Percentiles rank a stretch among this genome's conserved stretches.
phyloP scores from a whole-genome alignment of 2,113 vertebrate genomes.

The Oncorhynchus kisutch region DNA sequence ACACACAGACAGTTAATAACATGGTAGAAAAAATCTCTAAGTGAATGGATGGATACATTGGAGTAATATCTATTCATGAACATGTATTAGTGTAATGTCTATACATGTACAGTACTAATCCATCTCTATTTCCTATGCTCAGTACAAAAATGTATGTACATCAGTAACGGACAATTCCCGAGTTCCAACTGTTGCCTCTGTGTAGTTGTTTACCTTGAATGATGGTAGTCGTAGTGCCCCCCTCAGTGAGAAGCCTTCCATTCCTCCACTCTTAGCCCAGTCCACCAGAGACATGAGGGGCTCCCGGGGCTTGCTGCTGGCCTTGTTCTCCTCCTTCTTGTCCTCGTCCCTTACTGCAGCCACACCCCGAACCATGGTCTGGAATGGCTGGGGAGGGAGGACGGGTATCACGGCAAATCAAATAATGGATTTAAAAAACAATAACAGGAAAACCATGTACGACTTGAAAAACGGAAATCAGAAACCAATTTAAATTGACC shows the following conservation, averaged over 20 bases:
- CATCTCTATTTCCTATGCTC: background rate
- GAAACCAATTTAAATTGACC: too few relatives aligned
- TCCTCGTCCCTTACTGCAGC: slow-evolving; percentile 77
- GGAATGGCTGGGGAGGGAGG: slow-evolving; percentile 78
- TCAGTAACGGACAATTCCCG: background rate
- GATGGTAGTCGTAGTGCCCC: slow-evolving; percentile 86
- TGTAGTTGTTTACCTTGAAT: slow-evolving; percentile 79
- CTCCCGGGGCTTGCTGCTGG: slow-evolving; percentile 80
- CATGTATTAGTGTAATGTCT: too few relatives aligned
- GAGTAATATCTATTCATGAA: too few relatives aligned
- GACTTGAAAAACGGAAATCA: too few relatives aligned
- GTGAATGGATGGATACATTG: too few relatives aligned
- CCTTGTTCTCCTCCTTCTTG: slow-evolving; percentile 77
- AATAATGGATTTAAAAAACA: background rate
- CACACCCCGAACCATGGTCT: slow-evolving; percentile 80
- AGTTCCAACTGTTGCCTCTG: slow-evolving; percentile 33
- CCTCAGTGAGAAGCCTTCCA: slow-evolving; percentile 83
- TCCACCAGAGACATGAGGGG: slow-evolving; percentile 85
- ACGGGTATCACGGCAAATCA: background rate
- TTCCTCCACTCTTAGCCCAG: slow-evolving; percentile 89
- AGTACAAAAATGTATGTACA: background rate
- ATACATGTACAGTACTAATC: background rate
- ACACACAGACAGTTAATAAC: background rate
- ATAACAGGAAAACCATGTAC: too few relatives aligned
- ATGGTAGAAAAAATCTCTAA: too few relatives aligned